A percentile compares a stretch with the other conserved stretches of the same genome.
Conservation (phyloP, 2,797 vertebrate genomes). For the Poliocrania exsul region DNA sequence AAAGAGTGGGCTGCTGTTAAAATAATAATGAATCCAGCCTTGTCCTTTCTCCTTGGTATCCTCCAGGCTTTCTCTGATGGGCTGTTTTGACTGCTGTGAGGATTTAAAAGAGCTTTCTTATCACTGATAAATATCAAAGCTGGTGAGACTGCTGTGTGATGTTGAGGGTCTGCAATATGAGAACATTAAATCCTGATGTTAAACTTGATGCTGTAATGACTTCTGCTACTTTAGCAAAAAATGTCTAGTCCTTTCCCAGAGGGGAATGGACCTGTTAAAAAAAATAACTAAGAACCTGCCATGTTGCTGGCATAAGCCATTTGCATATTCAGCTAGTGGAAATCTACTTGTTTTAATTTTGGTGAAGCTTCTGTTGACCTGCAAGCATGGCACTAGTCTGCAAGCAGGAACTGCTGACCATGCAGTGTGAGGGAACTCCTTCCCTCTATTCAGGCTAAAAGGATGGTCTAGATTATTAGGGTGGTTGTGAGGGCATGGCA, state of each 20-base stretch:
- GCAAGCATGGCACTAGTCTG: fast-evolving
- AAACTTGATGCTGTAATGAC: not conserved
- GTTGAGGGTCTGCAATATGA: not conserved
- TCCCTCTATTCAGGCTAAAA: not conserved
- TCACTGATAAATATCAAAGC: not conserved
- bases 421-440: fast-evolving
- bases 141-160: not conserved
- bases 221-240: not conserved
- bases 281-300: not conserved
- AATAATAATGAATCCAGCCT: not conserved
- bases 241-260: not conserved
- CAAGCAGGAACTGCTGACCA: not conserved
- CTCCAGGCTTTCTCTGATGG: not conserved
- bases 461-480: not conserved
- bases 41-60: not conserved
- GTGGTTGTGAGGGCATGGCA: not conserved
- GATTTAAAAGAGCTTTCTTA: not conserved
- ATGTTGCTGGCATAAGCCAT: not conserved
- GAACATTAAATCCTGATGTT: not conserved
- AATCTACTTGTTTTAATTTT: not conserved
- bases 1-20: conserved; percentile 12
- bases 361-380: not conserved
- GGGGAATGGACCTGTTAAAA: not conserved
- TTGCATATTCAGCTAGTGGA: not conserved
- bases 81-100: not conserved